phyloP scores from a whole-genome alignment of 2,113 vertebrate genomes.

The Pagrus major region DNA sequence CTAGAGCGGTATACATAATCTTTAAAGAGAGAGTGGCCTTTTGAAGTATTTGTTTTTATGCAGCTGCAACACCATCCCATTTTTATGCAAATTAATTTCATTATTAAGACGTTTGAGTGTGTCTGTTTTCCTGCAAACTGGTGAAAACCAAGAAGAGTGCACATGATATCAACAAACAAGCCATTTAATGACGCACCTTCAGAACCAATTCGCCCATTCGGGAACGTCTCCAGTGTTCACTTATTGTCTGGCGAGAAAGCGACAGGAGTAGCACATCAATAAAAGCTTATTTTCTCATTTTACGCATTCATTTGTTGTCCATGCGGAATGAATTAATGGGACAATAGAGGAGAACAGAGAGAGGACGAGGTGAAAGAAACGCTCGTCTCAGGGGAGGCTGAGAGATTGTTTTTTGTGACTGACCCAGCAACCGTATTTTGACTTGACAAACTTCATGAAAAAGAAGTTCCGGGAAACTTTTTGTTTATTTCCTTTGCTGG shows the following conservation, averaged over 20 bases:
- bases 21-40: slow-evolving; percentile 27
- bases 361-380: background rate
- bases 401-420: slow-evolving; percentile 5
- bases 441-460: slow-evolving; percentile 18
- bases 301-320: slow-evolving; percentile 22
- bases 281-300: slow-evolving; percentile 42
- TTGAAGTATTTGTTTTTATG: slow-evolving; percentile 62
- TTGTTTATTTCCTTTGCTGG: background rate
- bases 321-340: slow-evolving; percentile 41
- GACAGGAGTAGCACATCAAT: slow-evolving; percentile 45
- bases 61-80: slow-evolving; percentile 6
- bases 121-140: slow-evolving; percentile 28
- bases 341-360: slow-evolving; percentile 15
- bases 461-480: background rate
- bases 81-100: slow-evolving; percentile 66
- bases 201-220: slow-evolving; percentile 35
- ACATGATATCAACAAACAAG: slow-evolving; percentile 52
- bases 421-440: background rate
- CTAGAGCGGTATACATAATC: slow-evolving; percentile 31
- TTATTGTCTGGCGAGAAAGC: slow-evolving; percentile 22
- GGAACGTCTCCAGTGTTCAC: slow-evolving; percentile 26
- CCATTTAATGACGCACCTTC: slow-evolving; percentile 40
- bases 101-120: slow-evolving; percentile 27
- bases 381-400: background rate
- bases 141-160: slow-evolving; percentile 28